phyloP scores from a whole-genome alignment of 2,888 invertebrate genomes.

The Pyralis farinalis region DNA sequence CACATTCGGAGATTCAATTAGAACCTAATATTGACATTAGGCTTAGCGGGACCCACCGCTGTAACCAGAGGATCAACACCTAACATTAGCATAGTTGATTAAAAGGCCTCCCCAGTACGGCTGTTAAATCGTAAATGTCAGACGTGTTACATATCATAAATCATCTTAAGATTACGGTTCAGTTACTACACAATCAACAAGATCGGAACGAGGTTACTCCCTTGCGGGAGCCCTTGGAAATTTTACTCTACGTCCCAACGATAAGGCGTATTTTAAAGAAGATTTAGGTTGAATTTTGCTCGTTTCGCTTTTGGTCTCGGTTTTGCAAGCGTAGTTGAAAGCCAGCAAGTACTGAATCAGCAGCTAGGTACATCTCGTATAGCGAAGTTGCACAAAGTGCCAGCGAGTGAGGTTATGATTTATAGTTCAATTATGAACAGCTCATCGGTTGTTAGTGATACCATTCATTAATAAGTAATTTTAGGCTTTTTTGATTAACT shows the following conservation, averaged over 20 bases:
- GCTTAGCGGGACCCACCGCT: constrained; percentile 47
- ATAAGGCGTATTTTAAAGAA: constrained; percentile 28
- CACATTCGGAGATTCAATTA: constrained; percentile 69
- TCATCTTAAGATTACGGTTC: constrained; percentile 77
- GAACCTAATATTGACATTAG: constrained; percentile 68
- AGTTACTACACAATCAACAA: constrained; percentile 55
- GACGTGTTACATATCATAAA: constrained; percentile 74
- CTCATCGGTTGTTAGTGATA: constrained; percentile 49
- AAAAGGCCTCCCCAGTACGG: constrained; percentile 69
- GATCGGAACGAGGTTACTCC: constrained; percentile 36
- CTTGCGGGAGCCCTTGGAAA: constrained; percentile 25
- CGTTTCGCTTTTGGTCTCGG: constrained; percentile 28
- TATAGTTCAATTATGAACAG: constrained; percentile 68
- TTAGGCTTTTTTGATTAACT: constrained; percentile 20
- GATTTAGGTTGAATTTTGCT: constrained; percentile 20
- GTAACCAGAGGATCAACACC: constrained; percentile 60
- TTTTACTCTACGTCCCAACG: constrained; percentile 20
- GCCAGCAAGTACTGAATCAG: constrained; percentile 67
- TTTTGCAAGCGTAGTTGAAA: constrained; percentile 62
- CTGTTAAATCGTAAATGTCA: constrained; percentile 78
- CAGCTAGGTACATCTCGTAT: constrained; percentile 58
- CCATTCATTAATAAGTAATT: constrained; percentile 41
- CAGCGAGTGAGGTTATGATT: constrained; percentile 55
- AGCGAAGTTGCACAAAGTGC: constrained; percentile 53
- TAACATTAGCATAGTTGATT: constrained; percentile 79